Conservation (phyloP, 2,888 invertebrate species). For the Antheraea yamamai region DNA sequence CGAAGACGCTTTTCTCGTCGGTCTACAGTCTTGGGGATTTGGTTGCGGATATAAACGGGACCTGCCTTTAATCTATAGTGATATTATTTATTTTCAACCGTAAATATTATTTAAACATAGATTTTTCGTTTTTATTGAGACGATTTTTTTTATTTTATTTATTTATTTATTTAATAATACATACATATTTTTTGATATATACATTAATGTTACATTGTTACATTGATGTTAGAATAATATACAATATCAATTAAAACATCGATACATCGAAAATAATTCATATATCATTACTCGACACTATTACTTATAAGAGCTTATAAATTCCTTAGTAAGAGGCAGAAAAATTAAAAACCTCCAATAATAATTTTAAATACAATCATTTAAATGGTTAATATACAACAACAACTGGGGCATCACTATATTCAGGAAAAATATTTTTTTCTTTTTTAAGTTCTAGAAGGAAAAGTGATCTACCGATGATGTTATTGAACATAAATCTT, state of each 20-base stretch:
- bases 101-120: constrained; percentile 35
- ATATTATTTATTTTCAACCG: constrained; percentile 43
- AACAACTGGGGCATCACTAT: not conserved
- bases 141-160: not conserved
- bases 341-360: too few species aligned
- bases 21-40: constrained; percentile 69
- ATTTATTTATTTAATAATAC: too few species aligned
- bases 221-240: too few species aligned
- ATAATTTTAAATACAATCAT: too few species aligned
- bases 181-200: too few species aligned
- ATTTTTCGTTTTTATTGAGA: not conserved
- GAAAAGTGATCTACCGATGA: not conserved
- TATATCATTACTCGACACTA: too few species aligned
- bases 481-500: not conserved
- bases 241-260: too few species aligned
- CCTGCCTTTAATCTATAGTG: constrained; percentile 63
- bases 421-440: not conserved
- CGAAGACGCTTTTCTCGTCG: constrained; percentile 46
- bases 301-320: too few species aligned
- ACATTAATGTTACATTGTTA: too few species aligned
- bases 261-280: too few species aligned
- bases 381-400: too few species aligned
- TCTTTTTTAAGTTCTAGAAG: not conserved
- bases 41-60: constrained; percentile 65
- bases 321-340: too few species aligned